These are phyloP conservation scores for Cataglyphis hispanica DNA, from an alignment of 1,140 invertebrate species.

Conservation along the genomic window DNA sequence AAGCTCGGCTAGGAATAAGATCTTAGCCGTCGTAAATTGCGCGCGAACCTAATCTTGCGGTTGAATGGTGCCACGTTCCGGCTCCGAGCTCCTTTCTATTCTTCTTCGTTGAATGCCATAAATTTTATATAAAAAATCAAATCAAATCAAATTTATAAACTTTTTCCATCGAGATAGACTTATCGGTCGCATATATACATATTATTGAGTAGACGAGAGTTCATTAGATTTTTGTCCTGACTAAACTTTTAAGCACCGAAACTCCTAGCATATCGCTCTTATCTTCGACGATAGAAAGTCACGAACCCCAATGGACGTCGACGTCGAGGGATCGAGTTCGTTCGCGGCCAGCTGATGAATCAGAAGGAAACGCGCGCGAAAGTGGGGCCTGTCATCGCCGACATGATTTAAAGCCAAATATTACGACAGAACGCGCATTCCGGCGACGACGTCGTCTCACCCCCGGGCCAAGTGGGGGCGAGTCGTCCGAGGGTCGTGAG, in stretches of 20 bases:
- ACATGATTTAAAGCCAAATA: constrained; percentile 88
- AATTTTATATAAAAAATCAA: not conserved
- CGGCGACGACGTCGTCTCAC: constrained; percentile 65
- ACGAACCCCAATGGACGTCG: not conserved
- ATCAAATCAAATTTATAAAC: constrained; percentile 39
- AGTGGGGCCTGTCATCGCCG: constrained; percentile 81
- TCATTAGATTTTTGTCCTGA: no score
- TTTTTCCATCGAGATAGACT: not conserved
- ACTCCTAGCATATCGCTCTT: not conserved
- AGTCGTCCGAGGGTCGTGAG: constrained; percentile 45
- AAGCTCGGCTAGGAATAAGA: constrained; percentile 84
- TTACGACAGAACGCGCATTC: constrained; percentile 86
- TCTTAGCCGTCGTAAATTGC: constrained; percentile 84
- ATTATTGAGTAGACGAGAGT: no score
- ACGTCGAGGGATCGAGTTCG: not conserved
- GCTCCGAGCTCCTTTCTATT: constrained; percentile 37
- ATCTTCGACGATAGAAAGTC: not conserved
- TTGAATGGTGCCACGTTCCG: constrained; percentile 72
- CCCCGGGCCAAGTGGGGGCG: not conserved
- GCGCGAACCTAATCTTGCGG: constrained; percentile 85
- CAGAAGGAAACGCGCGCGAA: constrained; percentile 77
- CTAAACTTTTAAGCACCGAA: no score
- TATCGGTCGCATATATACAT: no score
- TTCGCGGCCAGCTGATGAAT: constrained; percentile 68
- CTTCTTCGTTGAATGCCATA: not conserved